Percentiles rank a stretch among this genome's conserved stretches.
phyloP scores from a whole-genome alignment of 2,888 invertebrate species.

The Ypsolopha sequella region DNA sequence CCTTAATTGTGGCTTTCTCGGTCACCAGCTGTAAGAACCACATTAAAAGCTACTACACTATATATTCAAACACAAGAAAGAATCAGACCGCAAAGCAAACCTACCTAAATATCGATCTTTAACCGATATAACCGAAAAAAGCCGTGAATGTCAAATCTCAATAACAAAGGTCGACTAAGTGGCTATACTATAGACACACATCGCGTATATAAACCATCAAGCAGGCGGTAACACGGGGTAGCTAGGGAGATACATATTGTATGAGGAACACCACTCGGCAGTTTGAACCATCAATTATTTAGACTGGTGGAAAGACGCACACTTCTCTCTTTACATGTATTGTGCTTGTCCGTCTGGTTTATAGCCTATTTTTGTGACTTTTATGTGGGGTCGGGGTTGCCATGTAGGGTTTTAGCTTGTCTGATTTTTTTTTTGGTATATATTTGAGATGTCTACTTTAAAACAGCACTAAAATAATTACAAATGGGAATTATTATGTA shows the following conservation, averaged over 20 bases:
- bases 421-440: too few relatives aligned
- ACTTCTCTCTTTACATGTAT: slow-evolving; percentile 58
- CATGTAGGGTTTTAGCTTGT: too few relatives aligned
- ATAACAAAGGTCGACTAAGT: slow-evolving; percentile 32
- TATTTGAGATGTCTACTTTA: too few relatives aligned
- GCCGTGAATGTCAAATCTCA: slow-evolving; percentile 20
- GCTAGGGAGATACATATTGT: slow-evolving; percentile 59
- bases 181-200: slow-evolving; percentile 6
- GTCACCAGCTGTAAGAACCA: too few relatives aligned
- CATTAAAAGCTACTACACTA: background rate
- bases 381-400: slow-evolving; percentile 17
- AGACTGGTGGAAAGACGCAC: slow-evolving; percentile 51
- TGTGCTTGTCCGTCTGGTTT: slow-evolving; percentile 41
- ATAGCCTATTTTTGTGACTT: slow-evolving; percentile 59
- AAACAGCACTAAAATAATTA: too few relatives aligned
- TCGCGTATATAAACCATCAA: slow-evolving; percentile 19
- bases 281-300: slow-evolving; percentile 66
- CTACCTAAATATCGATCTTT: background rate
- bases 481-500: too few relatives aligned
- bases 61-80: background rate
- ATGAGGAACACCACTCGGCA: slow-evolving; percentile 69
- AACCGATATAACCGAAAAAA: background rate
- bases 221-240: slow-evolving; percentile 60
- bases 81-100: background rate
- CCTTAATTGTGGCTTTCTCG: too few relatives aligned